Conservation (phyloP, 2,888 invertebrate genomes). For the Neoaliturus tenellus region DNA sequence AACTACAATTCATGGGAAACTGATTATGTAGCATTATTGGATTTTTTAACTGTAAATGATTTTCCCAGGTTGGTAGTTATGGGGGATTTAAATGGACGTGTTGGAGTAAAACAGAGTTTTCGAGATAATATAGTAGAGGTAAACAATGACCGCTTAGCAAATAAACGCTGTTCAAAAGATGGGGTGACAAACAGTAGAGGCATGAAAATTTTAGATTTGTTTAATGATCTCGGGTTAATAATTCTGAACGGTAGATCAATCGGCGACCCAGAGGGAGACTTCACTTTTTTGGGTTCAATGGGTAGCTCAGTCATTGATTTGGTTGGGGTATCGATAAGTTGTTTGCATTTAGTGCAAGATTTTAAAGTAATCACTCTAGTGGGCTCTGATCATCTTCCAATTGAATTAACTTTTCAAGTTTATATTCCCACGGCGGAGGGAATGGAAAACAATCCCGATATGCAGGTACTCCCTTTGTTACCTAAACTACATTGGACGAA, state of each 20-base stretch:
- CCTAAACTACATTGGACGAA: constrained; percentile 16
- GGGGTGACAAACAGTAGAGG: constrained; percentile 11
- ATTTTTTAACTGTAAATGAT: neutral
- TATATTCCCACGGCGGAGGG: neutral
- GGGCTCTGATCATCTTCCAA: constrained; percentile 51
- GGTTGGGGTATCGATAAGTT: constrained; percentile 1
- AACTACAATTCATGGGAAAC: constrained; percentile 1
- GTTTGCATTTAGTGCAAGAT: constrained; percentile 24
- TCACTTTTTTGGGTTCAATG: constrained; percentile 47
- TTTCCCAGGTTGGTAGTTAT: neutral
- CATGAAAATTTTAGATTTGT: constrained; percentile 17
- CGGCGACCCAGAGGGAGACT: constrained; percentile 53
- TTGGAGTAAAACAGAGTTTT: neutral
- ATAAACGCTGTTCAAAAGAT: constrained; percentile 20
- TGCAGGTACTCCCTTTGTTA: neutral
- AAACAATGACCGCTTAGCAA: neutral
- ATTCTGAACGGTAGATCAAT: constrained; percentile 55
- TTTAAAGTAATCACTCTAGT: constrained; percentile 1
- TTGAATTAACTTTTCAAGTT: neutral
- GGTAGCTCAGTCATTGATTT: constrained; percentile 56
- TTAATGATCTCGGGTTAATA: constrained; percentile 37
- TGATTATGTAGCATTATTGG: neutral
- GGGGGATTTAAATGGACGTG: constrained; percentile 26
- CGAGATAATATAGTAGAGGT: neutral
- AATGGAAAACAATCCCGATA: neutral